Percentiles rank a stretch among this genome's conserved stretches.
phyloP scores from a whole-genome alignment of 1,140 invertebrate genomes.

The Lepidurus arcticus region DNA sequence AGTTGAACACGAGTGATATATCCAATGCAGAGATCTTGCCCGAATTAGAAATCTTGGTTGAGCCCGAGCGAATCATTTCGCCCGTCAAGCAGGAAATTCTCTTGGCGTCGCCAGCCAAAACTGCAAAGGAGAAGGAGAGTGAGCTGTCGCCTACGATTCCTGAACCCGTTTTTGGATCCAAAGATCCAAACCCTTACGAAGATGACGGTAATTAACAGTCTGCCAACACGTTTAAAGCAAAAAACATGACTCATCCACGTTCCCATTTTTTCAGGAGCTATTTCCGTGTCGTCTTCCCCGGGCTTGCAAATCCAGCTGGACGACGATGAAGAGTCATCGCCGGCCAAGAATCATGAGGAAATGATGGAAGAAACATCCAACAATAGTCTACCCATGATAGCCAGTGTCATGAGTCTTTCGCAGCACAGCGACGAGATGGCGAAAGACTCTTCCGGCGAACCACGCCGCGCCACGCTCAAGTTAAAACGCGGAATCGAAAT shows the following conservation, averaged over 20 bases:
- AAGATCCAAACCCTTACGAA: conserved; percentile 12
- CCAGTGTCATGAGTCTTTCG: not conserved
- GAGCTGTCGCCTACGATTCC: not conserved
- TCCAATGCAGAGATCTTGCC: not conserved
- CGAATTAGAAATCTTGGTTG: not conserved
- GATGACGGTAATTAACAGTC: conserved; percentile 26
- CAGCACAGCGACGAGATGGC: not conserved
- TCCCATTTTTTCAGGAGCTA: not conserved
- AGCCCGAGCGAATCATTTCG: not conserved
- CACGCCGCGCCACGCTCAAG: conserved; percentile 27
- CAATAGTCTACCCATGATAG: conserved; percentile 19
- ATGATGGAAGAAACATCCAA: conserved; percentile 27
- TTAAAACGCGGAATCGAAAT: conserved; percentile 33
- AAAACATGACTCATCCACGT: conserved; percentile 26
- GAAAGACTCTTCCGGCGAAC: conserved; percentile 1
- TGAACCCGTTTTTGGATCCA: conserved; percentile 17
- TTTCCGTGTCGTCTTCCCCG: conserved; percentile 29
- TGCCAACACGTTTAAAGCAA: not conserved
- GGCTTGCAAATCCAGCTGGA: conserved; percentile 33
- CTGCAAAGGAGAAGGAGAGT: not conserved
- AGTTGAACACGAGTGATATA: not conserved
- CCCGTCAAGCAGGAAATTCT: not conserved
- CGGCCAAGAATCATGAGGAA: conserved; percentile 26
- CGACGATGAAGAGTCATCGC: conserved; percentile 30
- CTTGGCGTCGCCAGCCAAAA: not conserved